Base-by-base conservation (phyloP, 1,140 invertebrate species). In the Macrosteles quadrilineatus region DNA sequence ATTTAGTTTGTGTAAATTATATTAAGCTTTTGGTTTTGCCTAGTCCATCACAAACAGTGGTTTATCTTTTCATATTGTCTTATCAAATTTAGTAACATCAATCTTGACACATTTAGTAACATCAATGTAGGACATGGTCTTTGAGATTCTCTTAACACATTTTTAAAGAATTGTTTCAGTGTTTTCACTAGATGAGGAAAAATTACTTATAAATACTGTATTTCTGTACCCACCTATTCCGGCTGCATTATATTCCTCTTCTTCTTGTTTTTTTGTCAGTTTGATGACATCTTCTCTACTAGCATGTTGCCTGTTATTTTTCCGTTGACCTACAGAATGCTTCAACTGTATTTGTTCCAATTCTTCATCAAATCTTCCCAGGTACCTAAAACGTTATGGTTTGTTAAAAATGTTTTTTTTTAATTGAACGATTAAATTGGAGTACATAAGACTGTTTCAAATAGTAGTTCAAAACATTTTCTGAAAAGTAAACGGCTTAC, bases 291-390 rank as follows among this genome's bases (percentile, higher is more conserved):
- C 87, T 80, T 91, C 86, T 72, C 91, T 84, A 74, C 85, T 90
- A 0, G 88, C 89, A 79, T 93, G 90, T 75, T 92, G 91, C 25
- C 88, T 83, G 25, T 73, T 74, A 74, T 85, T 87, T 75, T 85
- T 87, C 73, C 87, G 83, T 31, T 84, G 82, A 17, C 89, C 88
- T 43, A 93, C 85, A 0, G 89, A 90, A 75, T 90, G 88, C 77
- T 92, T 92, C 2, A 92, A 80, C 23, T 80, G 76, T 75, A 94
- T 93, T 79, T 91, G 89, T 73, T 88, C 85, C 31, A 92, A 77
- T 82, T 94, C 91, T 71, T 91, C 89, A 75, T 92, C 86, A 80
- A 93, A 90, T 59, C 91, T 81, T 1, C 78, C 73, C 62, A 89
- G 79, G 73, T 86, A 87, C 64, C 83, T 85, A 55, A 12, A 76